Evolutionary conservation across 2,888 invertebrate genomes (phyloP), one percentile per base, ranked within the genome.

Genomic region (Clostera curtula): DNA sequence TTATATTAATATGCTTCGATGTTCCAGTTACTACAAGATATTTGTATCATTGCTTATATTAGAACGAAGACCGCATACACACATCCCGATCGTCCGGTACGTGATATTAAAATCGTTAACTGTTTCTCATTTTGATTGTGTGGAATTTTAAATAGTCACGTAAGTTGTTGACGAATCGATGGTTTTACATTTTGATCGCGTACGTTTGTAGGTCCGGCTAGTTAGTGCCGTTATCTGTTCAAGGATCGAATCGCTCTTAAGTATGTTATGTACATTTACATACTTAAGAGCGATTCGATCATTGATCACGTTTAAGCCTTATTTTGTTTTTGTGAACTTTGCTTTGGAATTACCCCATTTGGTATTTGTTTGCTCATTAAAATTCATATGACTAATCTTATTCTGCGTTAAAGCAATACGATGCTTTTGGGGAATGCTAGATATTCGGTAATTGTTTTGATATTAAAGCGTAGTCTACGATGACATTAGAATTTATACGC

Each of bases 91-190:
- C 33, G 37, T 34, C 37, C 33, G 35, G 37, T 57, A 62, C 58
- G 60, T 66, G 62, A 57, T 57, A 46, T 55, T 43, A 51, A 30
- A 29, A 36, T 40, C 44, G 37, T 40, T 32, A 31, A 43, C 36
- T 24, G 28, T 51, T 56, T 52, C 41, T 47, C 38, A 35, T 10
- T 26, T 37, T 49, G 46, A 45, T 40, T 39, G 25, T 43, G 44
- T 49, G 35, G 40, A 46, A 58, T 56, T 56, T 49, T 45, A 50
- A 56, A 54, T 45, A 38, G 40, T 49, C 64, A 63, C 59, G 63
- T 66, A 64, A 58, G 29, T 37, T 43, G 41, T 43, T 37, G 39
- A 37, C 45, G 34, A 41, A 30, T 38, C 34, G 32, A 37, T 31
- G 36, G 48, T 56, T 53, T 35, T 39, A 41, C 27, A 64, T 56